A percentile compares a stretch with the other conserved stretches of the same genome.
phyloP scores from a whole-genome alignment of 1,140 invertebrate species.

The Eumeta japonica region DNA sequence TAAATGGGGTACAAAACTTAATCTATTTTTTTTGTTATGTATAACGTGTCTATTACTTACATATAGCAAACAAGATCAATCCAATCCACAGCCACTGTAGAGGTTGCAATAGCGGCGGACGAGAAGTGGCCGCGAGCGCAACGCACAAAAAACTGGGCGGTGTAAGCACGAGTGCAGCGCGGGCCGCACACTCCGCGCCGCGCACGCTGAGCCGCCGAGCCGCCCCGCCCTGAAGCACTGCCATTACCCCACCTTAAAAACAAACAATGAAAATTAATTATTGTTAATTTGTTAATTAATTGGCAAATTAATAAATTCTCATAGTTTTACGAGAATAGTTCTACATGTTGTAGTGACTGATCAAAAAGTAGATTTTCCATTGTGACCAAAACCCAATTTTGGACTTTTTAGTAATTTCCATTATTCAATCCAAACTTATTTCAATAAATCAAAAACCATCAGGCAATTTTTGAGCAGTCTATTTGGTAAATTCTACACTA shows the following conservation, averaged over 20 bases:
- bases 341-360: neutral
- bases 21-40: too few species aligned
- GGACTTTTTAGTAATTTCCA: too few species aligned
- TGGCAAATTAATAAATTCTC: neutral
- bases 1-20: too few species aligned
- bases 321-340: neutral
- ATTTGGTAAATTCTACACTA: too few species aligned
- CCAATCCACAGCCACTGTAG: constrained; percentile 71
- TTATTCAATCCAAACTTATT: too few species aligned
- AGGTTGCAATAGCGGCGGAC: constrained; percentile 19
- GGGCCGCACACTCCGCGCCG: constrained; percentile 72
- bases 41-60: too few species aligned
- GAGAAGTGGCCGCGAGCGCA: constrained; percentile 63
- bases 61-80: constrained; percentile 85
- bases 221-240: constrained; percentile 87
- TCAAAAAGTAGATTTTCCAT: too few species aligned
- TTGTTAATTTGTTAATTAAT: neutral
- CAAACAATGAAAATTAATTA: constrained; percentile 4
- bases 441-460: too few species aligned
- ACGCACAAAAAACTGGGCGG: constrained; percentile 88
- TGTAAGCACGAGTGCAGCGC: constrained; percentile 79
- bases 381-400: too few species aligned
- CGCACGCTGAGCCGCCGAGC: constrained; percentile 67
- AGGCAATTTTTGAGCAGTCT: too few species aligned
- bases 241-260: constrained; percentile 75